phyloP scores from a whole-genome alignment of 2,888 invertebrate genomes.

The Erynnis tages region DNA sequence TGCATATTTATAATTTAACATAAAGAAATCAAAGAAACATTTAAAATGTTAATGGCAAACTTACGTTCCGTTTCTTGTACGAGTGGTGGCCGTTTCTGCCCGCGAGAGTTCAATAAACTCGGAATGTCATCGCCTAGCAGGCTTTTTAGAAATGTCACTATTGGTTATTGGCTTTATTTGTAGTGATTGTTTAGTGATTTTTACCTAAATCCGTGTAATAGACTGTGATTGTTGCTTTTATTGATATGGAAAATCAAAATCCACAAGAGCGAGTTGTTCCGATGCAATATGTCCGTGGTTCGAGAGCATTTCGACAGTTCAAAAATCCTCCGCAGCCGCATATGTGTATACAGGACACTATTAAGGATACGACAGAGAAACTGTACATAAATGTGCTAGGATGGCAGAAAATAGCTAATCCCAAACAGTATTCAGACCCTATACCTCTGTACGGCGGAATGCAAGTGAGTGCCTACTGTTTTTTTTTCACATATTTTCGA shows the following conservation, averaged over 20 bases:
- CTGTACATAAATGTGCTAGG: constrained; percentile 86
- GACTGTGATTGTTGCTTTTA: constrained; percentile 30
- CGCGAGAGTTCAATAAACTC: constrained; percentile 71
- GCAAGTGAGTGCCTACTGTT: constrained; percentile 69
- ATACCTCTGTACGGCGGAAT: constrained; percentile 88
- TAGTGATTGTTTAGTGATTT: constrained; percentile 51
- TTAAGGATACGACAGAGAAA: constrained; percentile 82
- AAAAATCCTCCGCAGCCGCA: constrained; percentile 89
- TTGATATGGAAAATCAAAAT: constrained; percentile 72
- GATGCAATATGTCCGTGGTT: constrained; percentile 80
- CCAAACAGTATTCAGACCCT: constrained; percentile 84
- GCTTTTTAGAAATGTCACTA: constrained; percentile 56
- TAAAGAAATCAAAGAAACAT: background rate
- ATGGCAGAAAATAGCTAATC: constrained; percentile 87
- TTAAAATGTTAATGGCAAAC: background rate
- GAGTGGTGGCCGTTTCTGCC: constrained; percentile 42
- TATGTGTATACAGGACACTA: constrained; percentile 86
- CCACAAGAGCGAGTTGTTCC: constrained; percentile 70
- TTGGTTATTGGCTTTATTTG: constrained; percentile 52
- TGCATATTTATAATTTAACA: too few species aligned
- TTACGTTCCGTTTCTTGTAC: constrained; percentile 15
- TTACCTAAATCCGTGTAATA: constrained; percentile 31
- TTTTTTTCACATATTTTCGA: constrained; percentile 24
- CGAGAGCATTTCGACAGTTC: constrained; percentile 84
- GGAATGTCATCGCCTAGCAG: constrained; percentile 47